A percentile compares a stretch with the other conserved stretches of the same genome.
Conservation (phyloP, 2,888 invertebrate genomes). For the Drosophila parthenogenetica region DNA sequence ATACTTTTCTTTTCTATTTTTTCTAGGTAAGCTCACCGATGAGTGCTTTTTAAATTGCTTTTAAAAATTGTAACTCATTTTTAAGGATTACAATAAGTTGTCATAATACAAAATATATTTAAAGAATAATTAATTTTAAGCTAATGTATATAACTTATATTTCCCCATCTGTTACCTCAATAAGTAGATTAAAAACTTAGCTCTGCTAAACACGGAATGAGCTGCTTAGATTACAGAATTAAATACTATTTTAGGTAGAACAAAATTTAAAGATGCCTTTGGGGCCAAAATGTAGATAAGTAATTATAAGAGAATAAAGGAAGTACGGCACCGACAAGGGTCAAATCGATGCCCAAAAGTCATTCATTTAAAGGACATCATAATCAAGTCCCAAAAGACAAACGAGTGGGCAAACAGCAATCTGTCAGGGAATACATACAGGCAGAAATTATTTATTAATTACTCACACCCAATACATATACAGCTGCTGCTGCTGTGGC, state of each 20-base stretch:
- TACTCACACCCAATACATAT: slow-evolving; percentile 52
- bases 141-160: too few species aligned
- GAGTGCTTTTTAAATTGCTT: too few species aligned
- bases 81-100: too few species aligned
- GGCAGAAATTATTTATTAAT: slow-evolving; percentile 71
- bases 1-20: slow-evolving; percentile 9
- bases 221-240: too few species aligned
- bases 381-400: slow-evolving; percentile 54
- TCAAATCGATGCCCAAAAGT: slow-evolving; percentile 43
- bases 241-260: slow-evolving; percentile 10
- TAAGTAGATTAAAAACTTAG: too few species aligned
- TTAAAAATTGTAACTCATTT: too few species aligned
- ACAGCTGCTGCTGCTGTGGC: slow-evolving; percentile 48
- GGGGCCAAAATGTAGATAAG: slow-evolving; percentile 4
- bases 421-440: slow-evolving; percentile 50
- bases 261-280: slow-evolving; percentile 3
- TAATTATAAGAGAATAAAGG: background rate
- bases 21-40: slow-evolving; percentile 40
- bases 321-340: background rate
- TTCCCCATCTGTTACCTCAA: too few species aligned
- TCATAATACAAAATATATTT: too few species aligned
- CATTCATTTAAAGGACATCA: slow-evolving; percentile 64
- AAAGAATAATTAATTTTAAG: too few species aligned
- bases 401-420: slow-evolving; percentile 40
- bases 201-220: too few species aligned